These are phyloP conservation scores for Cylindroiulus punctatus DNA, from an alignment of 2,888 invertebrate genomes.

Conservation along the genomic window DNA sequence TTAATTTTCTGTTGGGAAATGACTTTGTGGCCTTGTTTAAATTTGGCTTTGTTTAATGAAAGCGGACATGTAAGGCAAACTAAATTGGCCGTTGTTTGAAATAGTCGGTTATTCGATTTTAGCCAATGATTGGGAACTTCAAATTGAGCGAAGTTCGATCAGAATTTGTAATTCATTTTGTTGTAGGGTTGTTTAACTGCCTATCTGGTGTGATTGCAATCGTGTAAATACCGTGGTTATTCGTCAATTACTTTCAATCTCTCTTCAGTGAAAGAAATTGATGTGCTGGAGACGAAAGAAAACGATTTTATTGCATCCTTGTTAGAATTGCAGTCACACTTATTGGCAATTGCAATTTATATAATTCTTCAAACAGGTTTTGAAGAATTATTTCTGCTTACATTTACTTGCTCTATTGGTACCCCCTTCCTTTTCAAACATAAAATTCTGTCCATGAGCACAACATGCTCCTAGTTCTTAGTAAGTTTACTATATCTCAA, in stretches of 20 bases:
- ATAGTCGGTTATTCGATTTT: background rate
- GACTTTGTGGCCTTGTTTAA: background rate
- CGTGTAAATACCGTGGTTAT: background rate
- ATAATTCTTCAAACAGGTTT: background rate
- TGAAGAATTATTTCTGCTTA: too few species aligned
- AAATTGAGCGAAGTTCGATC: background rate
- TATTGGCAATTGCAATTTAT: background rate
- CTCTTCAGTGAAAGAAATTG: background rate
- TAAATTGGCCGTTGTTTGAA: conserved; percentile 4
- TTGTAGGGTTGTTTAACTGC: background rate
- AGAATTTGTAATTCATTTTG: conserved; percentile 7
- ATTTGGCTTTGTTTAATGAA: background rate
- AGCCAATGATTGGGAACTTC: background rate
- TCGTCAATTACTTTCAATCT: conserved; percentile 40
- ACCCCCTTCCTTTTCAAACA: too few species aligned
- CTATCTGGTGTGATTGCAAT: background rate
- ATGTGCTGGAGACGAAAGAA: background rate
- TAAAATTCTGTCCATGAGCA: too few species aligned
- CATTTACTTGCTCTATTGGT: too few species aligned
- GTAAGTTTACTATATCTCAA: too few species aligned
- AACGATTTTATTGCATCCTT: background rate
- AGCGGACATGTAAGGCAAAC: background rate
- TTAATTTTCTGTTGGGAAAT: background rate
- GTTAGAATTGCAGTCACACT: background rate
- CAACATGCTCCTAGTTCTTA: too few species aligned